Evolutionary conservation across 2,113 vertebrate species (phyloP).

Genomic region (Octodon degus): DNA sequence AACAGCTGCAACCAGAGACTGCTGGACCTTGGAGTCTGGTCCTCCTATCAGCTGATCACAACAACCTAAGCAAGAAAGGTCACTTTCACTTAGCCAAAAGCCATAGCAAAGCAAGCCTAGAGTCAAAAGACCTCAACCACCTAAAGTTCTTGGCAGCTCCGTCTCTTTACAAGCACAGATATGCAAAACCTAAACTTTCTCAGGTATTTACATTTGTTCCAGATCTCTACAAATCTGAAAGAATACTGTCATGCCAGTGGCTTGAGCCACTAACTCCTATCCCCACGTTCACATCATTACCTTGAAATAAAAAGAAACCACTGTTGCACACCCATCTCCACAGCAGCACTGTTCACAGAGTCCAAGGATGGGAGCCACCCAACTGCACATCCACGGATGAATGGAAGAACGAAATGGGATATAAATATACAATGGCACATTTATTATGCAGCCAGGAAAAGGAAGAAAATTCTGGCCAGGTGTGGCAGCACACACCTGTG

Average conservation of each 20-base stretch:
- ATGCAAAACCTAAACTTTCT: not conserved
- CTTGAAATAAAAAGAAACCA: slow-evolving; percentile 14
- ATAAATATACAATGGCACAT: not conserved
- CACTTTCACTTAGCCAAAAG: not conserved
- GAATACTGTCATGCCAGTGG: not conserved
- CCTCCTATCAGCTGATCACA: not conserved
- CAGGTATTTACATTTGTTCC: not conserved
- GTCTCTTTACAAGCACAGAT: not conserved
- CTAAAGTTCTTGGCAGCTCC: not conserved
- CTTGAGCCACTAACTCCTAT: not conserved
- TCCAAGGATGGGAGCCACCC: not conserved
- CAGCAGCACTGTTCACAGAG: not conserved
- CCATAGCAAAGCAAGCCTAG: not conserved
- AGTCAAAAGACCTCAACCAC: not conserved
- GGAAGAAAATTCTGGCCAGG: not conserved
- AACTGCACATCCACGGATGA: rapidly evolving
- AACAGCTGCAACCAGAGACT: not conserved
- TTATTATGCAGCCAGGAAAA: not conserved
- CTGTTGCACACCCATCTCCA: not conserved
- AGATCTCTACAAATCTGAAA: not conserved
- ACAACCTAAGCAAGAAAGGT: not conserved
- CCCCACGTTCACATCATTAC: not conserved
- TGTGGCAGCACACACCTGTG: not conserved
- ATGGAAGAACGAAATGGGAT: not conserved
- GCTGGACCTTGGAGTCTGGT: not conserved